Evolutionary conservation across 2,797 vertebrate genomes (phyloP).

Genomic region (Fringilla coelebs): DNA sequence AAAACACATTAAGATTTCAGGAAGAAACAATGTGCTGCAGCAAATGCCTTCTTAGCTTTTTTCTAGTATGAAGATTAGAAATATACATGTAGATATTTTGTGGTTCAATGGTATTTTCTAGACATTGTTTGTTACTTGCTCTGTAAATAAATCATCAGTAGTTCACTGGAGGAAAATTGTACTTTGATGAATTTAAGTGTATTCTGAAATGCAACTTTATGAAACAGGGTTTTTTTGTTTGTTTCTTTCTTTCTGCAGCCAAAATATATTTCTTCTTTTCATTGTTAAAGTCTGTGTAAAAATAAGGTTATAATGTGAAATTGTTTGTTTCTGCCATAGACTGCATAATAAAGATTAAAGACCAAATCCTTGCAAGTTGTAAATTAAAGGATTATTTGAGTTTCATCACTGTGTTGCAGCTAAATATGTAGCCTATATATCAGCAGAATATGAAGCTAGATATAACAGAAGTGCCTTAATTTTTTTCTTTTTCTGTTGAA

Average conservation of each 20-base stretch:
- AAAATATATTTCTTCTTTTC: slow-evolving; percentile 5
- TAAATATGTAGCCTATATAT: background rate
- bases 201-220: background rate
- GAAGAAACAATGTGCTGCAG: slow-evolving; percentile 9
- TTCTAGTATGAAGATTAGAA: slow-evolving; percentile 38
- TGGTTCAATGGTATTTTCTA: slow-evolving; percentile 53
- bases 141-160: slow-evolving; percentile 52
- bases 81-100: slow-evolving; percentile 18
- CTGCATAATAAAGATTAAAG: slow-evolving; percentile 31
- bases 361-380: background rate
- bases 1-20: slow-evolving; percentile 16
- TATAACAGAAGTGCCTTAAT: background rate
- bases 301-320: background rate
- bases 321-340: slow-evolving; percentile 2
- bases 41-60: slow-evolving; percentile 4
- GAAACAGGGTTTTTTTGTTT: background rate
- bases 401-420: background rate
- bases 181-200: slow-evolving; percentile 4
- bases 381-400: background rate
- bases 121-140: slow-evolving; percentile 23
- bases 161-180: background rate
- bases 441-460: background rate
- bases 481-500: background rate
- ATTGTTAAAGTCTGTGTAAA: background rate
- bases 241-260: background rate